A percentile compares a stretch with the other conserved stretches of the same genome.
phyloP scores from a whole-genome alignment of 2,113 vertebrate genomes.

The Gadus macrocephalus region DNA sequence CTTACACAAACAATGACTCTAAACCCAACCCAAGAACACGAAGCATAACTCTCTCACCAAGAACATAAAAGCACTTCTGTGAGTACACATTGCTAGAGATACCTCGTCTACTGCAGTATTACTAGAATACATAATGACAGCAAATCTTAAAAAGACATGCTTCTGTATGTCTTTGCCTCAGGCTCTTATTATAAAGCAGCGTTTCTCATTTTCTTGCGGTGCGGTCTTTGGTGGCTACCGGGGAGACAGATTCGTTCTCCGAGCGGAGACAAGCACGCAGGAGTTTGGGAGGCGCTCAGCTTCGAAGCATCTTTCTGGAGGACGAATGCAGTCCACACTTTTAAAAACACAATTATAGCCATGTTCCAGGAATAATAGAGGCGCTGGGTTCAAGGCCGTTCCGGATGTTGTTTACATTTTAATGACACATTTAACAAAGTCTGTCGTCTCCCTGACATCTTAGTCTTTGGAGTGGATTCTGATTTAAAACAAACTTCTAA shows the following conservation, averaged over 20 bases:
- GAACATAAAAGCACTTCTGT: too few relatives aligned
- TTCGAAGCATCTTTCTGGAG: neutral
- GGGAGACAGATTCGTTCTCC: constrained; percentile 54
- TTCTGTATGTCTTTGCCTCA: constrained; percentile 62
- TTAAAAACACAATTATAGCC: too few relatives aligned
- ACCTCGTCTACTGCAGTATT: constrained; percentile 53
- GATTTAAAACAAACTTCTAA: too few relatives aligned
- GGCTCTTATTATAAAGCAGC: constrained; percentile 65
- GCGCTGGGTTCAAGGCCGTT: too few relatives aligned
- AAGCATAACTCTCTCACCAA: constrained; percentile 16
- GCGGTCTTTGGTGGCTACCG: constrained; percentile 54
- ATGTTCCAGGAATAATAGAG: too few relatives aligned
- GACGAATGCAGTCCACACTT: neutral
- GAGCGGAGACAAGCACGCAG: constrained; percentile 16
- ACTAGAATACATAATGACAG: constrained; percentile 70
- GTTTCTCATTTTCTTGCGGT: constrained; percentile 62
- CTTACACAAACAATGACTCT: constrained; percentile 17
- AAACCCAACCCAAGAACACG: constrained; percentile 28
- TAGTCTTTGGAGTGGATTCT: too few relatives aligned
- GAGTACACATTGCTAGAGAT: constrained; percentile 46
- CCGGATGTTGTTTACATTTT: too few relatives aligned
- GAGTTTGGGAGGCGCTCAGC: neutral
- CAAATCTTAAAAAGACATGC: constrained; percentile 64
- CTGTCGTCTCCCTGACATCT: too few relatives aligned
- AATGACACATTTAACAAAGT: too few relatives aligned